phyloP scores from a whole-genome alignment of 2,797 vertebrate genomes.

The Leucoraja ocellata region DNA sequence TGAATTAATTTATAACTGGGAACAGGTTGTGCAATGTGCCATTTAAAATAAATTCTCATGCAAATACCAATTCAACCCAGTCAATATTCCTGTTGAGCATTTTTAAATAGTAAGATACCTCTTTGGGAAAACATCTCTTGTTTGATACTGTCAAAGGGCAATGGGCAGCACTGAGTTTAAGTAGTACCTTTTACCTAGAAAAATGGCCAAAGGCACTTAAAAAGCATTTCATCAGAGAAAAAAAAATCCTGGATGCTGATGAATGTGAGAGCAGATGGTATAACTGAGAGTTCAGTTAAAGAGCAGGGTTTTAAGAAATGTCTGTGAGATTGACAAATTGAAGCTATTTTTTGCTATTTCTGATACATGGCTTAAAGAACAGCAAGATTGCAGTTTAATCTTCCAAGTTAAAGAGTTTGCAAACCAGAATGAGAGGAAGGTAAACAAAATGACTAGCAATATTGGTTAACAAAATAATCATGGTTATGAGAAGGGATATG shows the following conservation, averaged over 20 bases:
- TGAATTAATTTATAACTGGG: slow-evolving; percentile 6
- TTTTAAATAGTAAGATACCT: not conserved
- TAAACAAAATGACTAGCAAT: no score
- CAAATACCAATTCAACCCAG: not conserved
- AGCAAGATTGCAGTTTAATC: no score
- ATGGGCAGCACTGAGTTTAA: not conserved
- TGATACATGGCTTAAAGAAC: no score
- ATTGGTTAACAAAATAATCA: no score
- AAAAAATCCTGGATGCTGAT: not conserved
- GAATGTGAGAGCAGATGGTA: not conserved
- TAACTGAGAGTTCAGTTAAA: not conserved
- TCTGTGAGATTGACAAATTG: not conserved
- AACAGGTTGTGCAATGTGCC: not conserved
- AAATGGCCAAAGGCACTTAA: not conserved
- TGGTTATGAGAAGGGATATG: no score
- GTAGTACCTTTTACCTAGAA: not conserved
- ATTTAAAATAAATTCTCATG: not conserved
- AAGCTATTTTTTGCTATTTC: not conserved
- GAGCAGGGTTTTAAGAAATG: not conserved
- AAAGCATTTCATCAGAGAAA: not conserved
- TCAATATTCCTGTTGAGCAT: not conserved
- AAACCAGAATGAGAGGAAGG: no score
- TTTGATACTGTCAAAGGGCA: not conserved
- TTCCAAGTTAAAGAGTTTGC: no score
- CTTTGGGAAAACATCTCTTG: not conserved